These are phyloP conservation scores for Ondatra zibethicus DNA, from an alignment of 2,113 vertebrate genomes.

Conservation along the genomic window DNA sequence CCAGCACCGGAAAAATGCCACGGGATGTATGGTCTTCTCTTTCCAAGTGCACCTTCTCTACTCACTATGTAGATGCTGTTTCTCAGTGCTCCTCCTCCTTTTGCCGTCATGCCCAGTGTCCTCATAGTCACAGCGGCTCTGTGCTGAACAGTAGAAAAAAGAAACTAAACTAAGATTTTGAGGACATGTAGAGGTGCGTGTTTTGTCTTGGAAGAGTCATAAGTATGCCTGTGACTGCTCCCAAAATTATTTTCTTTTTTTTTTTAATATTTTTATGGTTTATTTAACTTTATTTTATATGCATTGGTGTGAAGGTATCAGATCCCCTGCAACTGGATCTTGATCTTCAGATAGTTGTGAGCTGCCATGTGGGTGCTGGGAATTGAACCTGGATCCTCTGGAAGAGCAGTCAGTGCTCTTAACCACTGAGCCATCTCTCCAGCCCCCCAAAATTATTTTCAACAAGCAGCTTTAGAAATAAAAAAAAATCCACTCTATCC, in stretches of 20 bases:
- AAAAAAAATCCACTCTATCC: neutral
- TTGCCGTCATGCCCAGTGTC: neutral
- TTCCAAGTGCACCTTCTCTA: conserved; percentile 7
- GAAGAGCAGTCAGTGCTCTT: too few species aligned
- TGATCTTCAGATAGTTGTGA: too few species aligned
- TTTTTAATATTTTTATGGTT: too few species aligned
- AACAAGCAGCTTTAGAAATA: conserved; percentile 51
- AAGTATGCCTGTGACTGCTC: neutral
- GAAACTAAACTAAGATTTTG: neutral
- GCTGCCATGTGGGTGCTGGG: too few species aligned
- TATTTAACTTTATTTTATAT: too few species aligned
- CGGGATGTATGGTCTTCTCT: neutral
- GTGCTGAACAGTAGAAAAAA: conserved; percentile 8
- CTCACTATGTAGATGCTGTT: conserved; percentile 28
- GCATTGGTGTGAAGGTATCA: too few species aligned
- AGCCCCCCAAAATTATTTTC: neutral
- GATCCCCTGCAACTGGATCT: too few species aligned
- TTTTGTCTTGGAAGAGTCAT: neutral
- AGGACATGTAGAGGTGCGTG: neutral
- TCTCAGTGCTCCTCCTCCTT: conserved; percentile 9
- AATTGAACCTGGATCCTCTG: too few species aligned
- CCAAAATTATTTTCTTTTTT: conserved; percentile 6
- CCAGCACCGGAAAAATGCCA: neutral
- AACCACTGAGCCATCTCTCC: too few species aligned
- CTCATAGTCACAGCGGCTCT: neutral